These are phyloP conservation scores for Vanacampus margaritifer DNA, from an alignment of 2,113 vertebrate genomes.

Conservation along the genomic window DNA sequence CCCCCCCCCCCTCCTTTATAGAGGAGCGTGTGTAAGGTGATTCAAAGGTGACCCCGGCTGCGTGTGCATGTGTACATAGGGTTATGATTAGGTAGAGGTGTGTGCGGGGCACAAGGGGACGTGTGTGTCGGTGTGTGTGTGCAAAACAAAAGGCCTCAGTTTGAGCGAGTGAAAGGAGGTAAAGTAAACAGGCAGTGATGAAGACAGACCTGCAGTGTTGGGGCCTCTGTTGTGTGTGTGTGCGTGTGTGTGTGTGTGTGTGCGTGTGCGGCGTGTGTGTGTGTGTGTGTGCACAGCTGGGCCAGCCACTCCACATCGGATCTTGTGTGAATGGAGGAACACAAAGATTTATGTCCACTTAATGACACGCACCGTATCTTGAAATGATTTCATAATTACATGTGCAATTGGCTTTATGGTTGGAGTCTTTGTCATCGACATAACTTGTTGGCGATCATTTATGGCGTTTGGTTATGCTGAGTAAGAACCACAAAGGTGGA, in stretches of 20 bases:
- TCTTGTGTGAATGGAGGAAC: constrained; percentile 17
- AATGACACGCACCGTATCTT: constrained; percentile 8
- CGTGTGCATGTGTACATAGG: constrained; percentile 19
- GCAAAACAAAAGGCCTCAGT: constrained; percentile 82
- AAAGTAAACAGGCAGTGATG: constrained; percentile 85
- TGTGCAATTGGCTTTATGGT: constrained; percentile 15
- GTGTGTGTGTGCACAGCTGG: constrained; percentile 90
- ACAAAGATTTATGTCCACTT: constrained; percentile 4
- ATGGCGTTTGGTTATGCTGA: constrained; percentile 40
- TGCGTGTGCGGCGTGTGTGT: constrained; percentile 80
- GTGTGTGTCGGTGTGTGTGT: constrained; percentile 35
- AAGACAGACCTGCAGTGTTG: constrained; percentile 81
- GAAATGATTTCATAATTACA: constrained; percentile 10
- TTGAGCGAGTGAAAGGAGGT: constrained; percentile 83
- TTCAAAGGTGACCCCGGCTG: constrained; percentile 29
- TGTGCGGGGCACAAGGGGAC: constrained; percentile 38
- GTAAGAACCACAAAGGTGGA: constrained; percentile 14
- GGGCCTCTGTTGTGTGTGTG: constrained; percentile 66
- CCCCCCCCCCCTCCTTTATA: background rate
- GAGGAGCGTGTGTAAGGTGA: background rate
- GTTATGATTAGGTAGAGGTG: constrained; percentile 34
- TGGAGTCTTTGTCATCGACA: constrained; percentile 26
- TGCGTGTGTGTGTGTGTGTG: constrained; percentile 57
- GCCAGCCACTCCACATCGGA: constrained; percentile 41
- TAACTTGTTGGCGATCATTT: constrained; percentile 27